A percentile compares a stretch with the other conserved stretches of the same genome.
Conservation (phyloP, 2,797 vertebrate species). For the Thripadectes ignobilis region DNA sequence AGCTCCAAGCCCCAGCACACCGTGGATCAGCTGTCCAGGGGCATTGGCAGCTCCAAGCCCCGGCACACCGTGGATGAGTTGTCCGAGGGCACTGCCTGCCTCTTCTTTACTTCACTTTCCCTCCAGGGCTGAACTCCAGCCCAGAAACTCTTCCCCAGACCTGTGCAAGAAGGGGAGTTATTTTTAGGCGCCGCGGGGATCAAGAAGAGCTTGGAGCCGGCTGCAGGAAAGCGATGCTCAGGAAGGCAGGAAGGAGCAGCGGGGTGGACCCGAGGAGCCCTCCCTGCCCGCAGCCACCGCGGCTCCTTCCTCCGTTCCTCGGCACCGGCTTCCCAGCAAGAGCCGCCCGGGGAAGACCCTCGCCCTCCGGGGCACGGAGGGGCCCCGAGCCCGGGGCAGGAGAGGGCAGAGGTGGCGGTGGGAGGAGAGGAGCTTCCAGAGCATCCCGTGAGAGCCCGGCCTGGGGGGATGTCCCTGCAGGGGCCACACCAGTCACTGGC, state of each 20-base stretch:
- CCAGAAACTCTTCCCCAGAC: conserved; percentile 1
- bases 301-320: conserved; percentile 67
- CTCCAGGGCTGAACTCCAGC: not conserved
- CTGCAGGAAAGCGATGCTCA: conserved; percentile 59
- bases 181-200: conserved; percentile 31
- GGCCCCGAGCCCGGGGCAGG: not conserved
- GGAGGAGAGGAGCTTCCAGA: not conserved
- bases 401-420: not conserved
- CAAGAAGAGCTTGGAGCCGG: not conserved
- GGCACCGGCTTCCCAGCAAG: conserved; percentile 11
- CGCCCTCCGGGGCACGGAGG: not conserved
- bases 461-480: not conserved
- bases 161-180: not conserved
- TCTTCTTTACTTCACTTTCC: not conserved
- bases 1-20: not conserved
- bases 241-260: conserved; percentile 65
- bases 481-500: not conserved
- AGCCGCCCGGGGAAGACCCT: not conserved
- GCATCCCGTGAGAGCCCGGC: not conserved
- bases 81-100: not conserved
- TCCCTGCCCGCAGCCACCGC: conserved; percentile 53
- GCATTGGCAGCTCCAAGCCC: too few species aligned
- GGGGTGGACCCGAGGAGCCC: conserved; percentile 54
- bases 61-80: not conserved
- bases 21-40: not conserved